Percentiles rank a stretch among this genome's conserved stretches.
These are phyloP conservation scores for Nerophis ophidion DNA, from an alignment of 2,113 vertebrate genomes.

Conservation along the genomic window DNA sequence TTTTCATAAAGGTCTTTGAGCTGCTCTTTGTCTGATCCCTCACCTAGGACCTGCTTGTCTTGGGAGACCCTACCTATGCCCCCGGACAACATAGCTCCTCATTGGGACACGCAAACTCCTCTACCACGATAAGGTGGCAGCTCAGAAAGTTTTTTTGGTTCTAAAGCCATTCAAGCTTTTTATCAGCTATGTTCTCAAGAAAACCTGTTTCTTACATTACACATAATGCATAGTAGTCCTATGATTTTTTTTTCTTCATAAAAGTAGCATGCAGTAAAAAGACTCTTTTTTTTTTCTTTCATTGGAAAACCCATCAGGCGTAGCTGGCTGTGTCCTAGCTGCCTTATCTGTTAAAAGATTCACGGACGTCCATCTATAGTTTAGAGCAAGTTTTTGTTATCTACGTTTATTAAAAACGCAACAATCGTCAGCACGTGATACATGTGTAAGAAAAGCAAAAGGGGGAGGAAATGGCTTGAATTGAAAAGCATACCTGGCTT, in stretches of 20 bases:
- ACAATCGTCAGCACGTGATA: neutral
- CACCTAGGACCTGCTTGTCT: no score
- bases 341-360: constrained; percentile 1
- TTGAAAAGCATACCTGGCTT: constrained; percentile 86
- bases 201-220: constrained; percentile 50
- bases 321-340: neutral
- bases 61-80: no score
- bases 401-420: neutral
- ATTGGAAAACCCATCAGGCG: constrained; percentile 2
- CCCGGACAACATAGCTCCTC: no score
- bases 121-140: no score
- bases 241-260: neutral
- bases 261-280: neutral
- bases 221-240: constrained; percentile 9
- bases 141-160: no score
- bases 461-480: constrained; percentile 19
- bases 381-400: constrained; percentile 3
- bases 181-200: constrained; percentile 21
- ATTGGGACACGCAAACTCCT: no score
- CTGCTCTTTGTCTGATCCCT: no score
- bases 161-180: neutral
- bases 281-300: neutral
- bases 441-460: neutral
- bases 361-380: neutral
- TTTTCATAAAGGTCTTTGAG: no score